Evolutionary conservation across 2,888 invertebrate genomes (phyloP), one percentile per base, ranked within the genome.

Genomic region (Volucella bombylans): DNA sequence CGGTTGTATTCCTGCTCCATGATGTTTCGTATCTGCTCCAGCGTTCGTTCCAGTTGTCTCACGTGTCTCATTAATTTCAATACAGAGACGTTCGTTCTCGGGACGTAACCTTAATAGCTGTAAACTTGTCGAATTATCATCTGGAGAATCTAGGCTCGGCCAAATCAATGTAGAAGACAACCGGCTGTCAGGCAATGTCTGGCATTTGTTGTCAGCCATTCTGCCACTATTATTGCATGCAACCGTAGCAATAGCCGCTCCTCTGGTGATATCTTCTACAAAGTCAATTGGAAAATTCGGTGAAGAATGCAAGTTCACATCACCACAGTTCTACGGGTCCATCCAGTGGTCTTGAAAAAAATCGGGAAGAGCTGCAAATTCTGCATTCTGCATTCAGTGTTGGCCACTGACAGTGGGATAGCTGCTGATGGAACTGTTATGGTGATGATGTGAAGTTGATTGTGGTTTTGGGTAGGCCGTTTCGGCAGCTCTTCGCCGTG

Each of bases 301-400:
- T 8, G 91, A 90, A 39, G 92, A 91, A 57, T 89, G 89, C 1
- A 89, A 88, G 77, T 90, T 90, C 87, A 90, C 89, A n/a, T 90
- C 90, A 78, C 90, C 90, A 38, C 88, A 88, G 86, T 90, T 90
- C 90, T 91, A 91, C 88, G 96, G 95, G 49, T 97, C 95, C 87
- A 96, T 93, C 91, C 97, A 94, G 91, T 97, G 97, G 91, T 97
- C 97, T 90, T 97, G 97, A 67, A 97, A 97, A 92, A 97, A 97
- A 90, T 97, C 97, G 0, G 97, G 97, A 87, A 96, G 90, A 9
- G 95, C 91, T 4, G 89, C 88, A 82, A 87, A 88, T 74, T 89
- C 89, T 1, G 88, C 68, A 23, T 83, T 86, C 9, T n/a, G n/a
- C n/a, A n/a, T n/a, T n/a, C n/a, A n/a, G 76, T 83, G 74, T 9